Conservation (phyloP, 2,888 invertebrate species). For the Seira musarum region DNA sequence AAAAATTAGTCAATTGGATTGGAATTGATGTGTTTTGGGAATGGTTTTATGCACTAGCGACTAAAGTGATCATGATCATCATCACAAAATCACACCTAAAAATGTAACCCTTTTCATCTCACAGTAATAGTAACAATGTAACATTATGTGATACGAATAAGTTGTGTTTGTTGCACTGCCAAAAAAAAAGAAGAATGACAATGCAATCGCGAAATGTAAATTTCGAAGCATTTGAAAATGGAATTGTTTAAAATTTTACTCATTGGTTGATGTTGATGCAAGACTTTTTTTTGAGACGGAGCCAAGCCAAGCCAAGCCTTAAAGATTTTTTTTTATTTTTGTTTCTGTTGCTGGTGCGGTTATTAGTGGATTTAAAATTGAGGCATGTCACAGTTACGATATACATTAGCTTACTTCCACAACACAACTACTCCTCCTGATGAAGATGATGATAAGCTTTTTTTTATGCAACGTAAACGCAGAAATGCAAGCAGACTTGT, state of each 20-base stretch:
- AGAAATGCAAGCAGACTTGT: neutral
- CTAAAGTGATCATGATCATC: no score
- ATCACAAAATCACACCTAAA: no score
- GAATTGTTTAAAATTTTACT: neutral
- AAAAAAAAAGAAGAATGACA: constrained; percentile 12
- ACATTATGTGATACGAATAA: neutral
- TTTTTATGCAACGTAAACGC: neutral
- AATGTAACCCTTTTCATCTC: neutral
- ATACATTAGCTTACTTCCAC: neutral
- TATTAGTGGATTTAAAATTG: constrained; percentile 22
- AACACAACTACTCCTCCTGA: neutral
- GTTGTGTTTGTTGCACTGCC: neutral
- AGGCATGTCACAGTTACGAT: constrained; percentile 36
- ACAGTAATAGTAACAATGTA: neutral
- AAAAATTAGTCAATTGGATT: no score
- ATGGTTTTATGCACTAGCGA: no score
- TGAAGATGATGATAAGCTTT: neutral
- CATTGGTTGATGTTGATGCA: neutral
- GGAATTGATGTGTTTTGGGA: no score
- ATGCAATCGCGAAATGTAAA: no score
- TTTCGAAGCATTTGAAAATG: neutral
- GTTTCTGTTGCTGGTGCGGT: neutral
- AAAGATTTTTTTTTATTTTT: neutral
- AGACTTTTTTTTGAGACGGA: no score
- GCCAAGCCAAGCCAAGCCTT: neutral